Base-by-base conservation (phyloP, 2,797 vertebrate species). In the Philypnodon macrostomus region DNA sequence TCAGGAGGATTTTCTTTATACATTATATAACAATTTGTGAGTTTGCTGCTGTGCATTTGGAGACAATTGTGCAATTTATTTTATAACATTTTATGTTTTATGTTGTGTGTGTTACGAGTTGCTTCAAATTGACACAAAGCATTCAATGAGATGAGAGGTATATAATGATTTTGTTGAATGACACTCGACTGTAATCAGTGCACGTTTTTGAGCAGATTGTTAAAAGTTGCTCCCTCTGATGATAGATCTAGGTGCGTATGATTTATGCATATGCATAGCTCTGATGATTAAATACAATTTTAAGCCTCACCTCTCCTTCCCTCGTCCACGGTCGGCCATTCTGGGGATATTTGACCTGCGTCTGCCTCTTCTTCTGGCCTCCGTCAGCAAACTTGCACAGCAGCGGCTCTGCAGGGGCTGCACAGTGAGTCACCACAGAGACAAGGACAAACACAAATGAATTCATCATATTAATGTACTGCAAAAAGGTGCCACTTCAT, bases 361-460 rank as follows among this genome's bases (percentile, higher is more conserved):
- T 97, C 88, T 97, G 96, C 56, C 96, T 88, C 87, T 99, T 99
- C 86, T 98, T 98, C 88, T 98, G 96, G 70, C 96, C 96, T 84
- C 96, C 96, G 49, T 98, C 96, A 75, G 96, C 96, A 82, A 99
- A 98, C 90, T 98, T 98, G 89, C 96, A 98, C 88, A 99, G 91
- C 88, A 99, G 89, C 55, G 96, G 96, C 87, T 99, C 96, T 75
- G 90, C 92, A 62, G 96, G 95, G 77, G 94, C 96, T 99, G 82
- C 57, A n/a, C n/a, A n/a, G n/a, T n/a, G n/a, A n/a, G n/a, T 53
- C 52, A 49, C 45, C 23, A 10, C 80, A 70, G 5, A 73, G 37
- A 63, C 58, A 74, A 67, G 48, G 58, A 66, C 56, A 77, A 61
- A 70, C 34, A 67, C 30, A 56, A 31, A 49, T 44, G 33, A 33